Base-by-base conservation (phyloP, 1,140 invertebrate genomes). In the Drosophila ironensis region DNA sequence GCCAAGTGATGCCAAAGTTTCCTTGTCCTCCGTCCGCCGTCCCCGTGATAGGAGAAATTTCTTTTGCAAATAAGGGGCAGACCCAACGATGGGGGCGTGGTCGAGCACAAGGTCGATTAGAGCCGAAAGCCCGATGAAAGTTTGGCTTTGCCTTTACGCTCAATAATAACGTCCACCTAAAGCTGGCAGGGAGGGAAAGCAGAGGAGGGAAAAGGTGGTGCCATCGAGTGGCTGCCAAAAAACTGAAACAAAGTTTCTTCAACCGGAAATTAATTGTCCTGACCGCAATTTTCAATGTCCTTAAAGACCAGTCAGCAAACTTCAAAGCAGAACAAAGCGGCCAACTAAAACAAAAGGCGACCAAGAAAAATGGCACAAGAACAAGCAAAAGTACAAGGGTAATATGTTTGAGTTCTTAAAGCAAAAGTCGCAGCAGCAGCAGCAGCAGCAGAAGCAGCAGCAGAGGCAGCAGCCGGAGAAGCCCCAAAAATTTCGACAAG, bases 261-360 rank as follows among this genome's bases (percentile, higher is more conserved):
- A 82, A 84, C 61, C 80, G 80, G 80, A 82, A 86, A 82, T 82
- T 82, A 82, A 82, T 82, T 86, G 80, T 73, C 68, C 73, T 82
- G 78, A 82, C 78, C 78, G 80, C 78, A 82, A 82, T 82, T 82
- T 86, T 73, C 69, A 82, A 82, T 82, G 78, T 82, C 80, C 82
- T 82, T 84, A 82, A 78, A 78, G 78, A 78, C 68, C 71, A 82
- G 74, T 73, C 78, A 73, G 64, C 69, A 86, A 82, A 82, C 78
- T 86, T 86, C 80, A 82, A 82, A 82, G 78, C 74, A 60, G 56
- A 72, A 82, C 76, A 76, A 76, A 74, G 74, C 54, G 40, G 50
- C 64, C 53, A 81, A 72, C 76, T 82, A 67, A 81, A 81, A 76
- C 72, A 81, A 81, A 76, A 50, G 51, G 40, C 47, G 47, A 14